phyloP scores from a whole-genome alignment of 2,113 vertebrate genomes.

The Zeus faber region DNA sequence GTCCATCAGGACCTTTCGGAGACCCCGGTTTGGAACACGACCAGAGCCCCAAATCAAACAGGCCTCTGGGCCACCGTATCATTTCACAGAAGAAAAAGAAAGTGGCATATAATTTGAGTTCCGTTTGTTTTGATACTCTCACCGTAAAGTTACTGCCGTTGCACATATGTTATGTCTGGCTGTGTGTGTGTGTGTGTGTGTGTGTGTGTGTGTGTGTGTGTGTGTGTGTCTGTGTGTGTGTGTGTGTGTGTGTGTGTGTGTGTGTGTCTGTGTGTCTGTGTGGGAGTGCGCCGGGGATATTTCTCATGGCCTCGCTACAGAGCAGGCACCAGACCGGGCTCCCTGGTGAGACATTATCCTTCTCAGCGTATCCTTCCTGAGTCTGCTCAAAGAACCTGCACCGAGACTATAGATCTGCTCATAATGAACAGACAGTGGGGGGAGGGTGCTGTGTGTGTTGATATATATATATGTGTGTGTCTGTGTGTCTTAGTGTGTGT shows the following conservation, averaged over 20 bases:
- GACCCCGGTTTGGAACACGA: conserved; percentile 32
- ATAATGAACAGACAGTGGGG: conserved; percentile 43
- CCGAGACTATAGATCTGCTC: conserved; percentile 40
- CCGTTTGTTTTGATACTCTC: conserved; percentile 34
- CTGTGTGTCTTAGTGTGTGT: conserved; percentile 9
- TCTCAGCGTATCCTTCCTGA: conserved; percentile 58
- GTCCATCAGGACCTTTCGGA: too few relatives aligned
- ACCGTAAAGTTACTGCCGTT: conserved; percentile 10
- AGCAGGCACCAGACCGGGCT: conserved; percentile 15
- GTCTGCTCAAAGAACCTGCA: conserved; percentile 36
- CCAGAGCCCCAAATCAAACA: not conserved
- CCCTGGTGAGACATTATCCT: conserved; percentile 63
- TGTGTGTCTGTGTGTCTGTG: conserved; percentile 20
- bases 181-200: conserved; percentile 28
- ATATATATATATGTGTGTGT: conserved; percentile 4
- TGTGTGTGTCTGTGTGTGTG: conserved; percentile 37
- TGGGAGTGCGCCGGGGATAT: conserved; percentile 39
- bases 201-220: conserved; percentile 37
- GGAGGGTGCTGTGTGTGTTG: conserved; percentile 3
- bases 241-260: conserved; percentile 9
- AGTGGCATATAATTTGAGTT: conserved; percentile 18
- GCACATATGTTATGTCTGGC: conserved; percentile 48
- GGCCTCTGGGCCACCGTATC: conserved; percentile 31
- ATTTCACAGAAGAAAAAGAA: too few relatives aligned
- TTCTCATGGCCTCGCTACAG: conserved; percentile 50